Percentiles rank a stretch among this genome's conserved stretches.
These are phyloP conservation scores for Sinhomidia bicolor DNA, from an alignment of 2,888 invertebrate species.

Conservation along the genomic window DNA sequence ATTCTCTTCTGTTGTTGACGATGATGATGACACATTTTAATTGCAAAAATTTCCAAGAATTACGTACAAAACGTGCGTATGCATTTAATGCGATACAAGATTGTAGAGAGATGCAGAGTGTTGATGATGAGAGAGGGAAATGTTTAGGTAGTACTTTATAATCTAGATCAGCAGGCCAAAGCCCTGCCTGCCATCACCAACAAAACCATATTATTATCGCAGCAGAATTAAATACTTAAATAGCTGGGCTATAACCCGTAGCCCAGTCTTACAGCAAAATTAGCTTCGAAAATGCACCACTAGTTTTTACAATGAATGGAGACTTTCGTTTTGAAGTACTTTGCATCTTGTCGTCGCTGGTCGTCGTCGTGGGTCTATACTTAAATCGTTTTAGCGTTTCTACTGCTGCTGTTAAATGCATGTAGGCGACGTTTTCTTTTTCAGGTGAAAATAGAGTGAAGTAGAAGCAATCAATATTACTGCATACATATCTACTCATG, in stretches of 20 bases:
- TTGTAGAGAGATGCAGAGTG: background rate
- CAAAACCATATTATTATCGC: background rate
- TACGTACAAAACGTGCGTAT: constrained; percentile 17
- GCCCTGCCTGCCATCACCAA: constrained; percentile 32
- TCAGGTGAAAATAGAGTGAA: constrained; percentile 36
- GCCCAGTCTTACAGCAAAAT: background rate
- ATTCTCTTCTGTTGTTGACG: background rate
- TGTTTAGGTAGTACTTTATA: constrained; percentile 41
- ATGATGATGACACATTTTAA: constrained; percentile 51
- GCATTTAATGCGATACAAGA: background rate
- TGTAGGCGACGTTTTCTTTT: background rate
- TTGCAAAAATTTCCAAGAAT: constrained; percentile 62
- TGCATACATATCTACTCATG: no score
- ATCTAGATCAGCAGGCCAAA: constrained; percentile 70
- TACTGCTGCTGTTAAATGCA: background rate
- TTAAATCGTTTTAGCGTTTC: background rate
- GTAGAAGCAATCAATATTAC: constrained; percentile 26
- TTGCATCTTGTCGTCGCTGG: constrained; percentile 2
- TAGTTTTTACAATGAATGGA: no score
- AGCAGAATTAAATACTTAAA: background rate
- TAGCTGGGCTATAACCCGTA: background rate
- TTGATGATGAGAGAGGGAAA: constrained; percentile 35
- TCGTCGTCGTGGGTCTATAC: constrained; percentile 15
- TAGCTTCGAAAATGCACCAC: no score
- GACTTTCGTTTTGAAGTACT: constrained; percentile 39